Conservation (phyloP, 2,888 invertebrate genomes). For the Vanessa cardui region DNA sequence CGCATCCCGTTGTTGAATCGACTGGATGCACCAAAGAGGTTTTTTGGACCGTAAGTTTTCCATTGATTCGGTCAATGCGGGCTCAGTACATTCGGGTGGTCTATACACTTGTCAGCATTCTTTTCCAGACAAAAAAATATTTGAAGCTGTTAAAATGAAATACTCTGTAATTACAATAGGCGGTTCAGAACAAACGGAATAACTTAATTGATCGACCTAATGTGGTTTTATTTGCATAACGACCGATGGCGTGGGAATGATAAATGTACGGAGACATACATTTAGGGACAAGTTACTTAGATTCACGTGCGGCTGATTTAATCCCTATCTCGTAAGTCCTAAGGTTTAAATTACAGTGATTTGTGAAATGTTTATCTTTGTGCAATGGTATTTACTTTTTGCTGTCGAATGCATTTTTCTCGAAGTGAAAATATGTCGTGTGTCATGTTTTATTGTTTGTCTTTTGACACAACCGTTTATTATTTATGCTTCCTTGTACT, state of each 20-base stretch:
- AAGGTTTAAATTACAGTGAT: slow-evolving; percentile 20
- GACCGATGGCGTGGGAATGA: slow-evolving; percentile 42
- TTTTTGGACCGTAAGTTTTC: not conserved
- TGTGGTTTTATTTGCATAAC: slow-evolving; percentile 41
- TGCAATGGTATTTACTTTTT: slow-evolving; percentile 24
- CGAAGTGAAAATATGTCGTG: slow-evolving; percentile 29
- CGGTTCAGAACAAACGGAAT: slow-evolving; percentile 37
- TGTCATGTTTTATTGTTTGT: slow-evolving; percentile 22
- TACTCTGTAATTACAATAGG: slow-evolving; percentile 18
- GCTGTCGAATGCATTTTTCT: slow-evolving; percentile 28
- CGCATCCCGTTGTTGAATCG: not conserved
- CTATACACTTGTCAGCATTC: slow-evolving; percentile 6
- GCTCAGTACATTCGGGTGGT: slow-evolving; percentile 8
- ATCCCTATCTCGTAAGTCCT: not conserved
- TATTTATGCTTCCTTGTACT: slow-evolving; percentile 11
- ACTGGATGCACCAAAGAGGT: not conserved
- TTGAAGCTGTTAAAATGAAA: slow-evolving; percentile 3
- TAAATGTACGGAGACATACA: slow-evolving; percentile 34
- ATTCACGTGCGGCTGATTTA: not conserved
- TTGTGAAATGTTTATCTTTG: not conserved
- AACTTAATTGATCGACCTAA: slow-evolving; percentile 41
- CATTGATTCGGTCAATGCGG: not conserved
- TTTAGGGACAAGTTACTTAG: slow-evolving; percentile 32
- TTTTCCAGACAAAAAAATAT: slow-evolving; percentile 2
- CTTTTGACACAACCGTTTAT: slow-evolving; percentile 23